phyloP scores from a whole-genome alignment of 2,888 invertebrate species.

The Mesorhabditis spiculigera region DNA sequence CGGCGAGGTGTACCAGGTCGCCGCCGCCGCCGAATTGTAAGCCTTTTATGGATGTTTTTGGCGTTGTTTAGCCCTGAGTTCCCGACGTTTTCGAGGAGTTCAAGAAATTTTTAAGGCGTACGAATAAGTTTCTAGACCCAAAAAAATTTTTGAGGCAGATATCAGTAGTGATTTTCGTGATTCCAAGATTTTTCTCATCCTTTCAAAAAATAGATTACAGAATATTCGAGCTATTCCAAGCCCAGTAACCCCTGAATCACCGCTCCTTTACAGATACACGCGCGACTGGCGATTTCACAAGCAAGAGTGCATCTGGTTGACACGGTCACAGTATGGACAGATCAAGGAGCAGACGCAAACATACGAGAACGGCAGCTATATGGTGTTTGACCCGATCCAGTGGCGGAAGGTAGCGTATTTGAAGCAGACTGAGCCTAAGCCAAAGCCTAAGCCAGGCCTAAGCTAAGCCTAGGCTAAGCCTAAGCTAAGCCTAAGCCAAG shows the following conservation, averaged over 20 bases:
- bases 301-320: conserved; percentile 79
- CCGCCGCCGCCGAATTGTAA: conserved; percentile 73
- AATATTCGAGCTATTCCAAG: too few species aligned
- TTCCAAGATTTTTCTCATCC: neutral
- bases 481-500: neutral
- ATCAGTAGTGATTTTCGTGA: neutral
- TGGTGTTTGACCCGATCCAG: conserved; percentile 96
- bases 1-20: conserved; percentile 93
- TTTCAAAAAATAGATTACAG: too few species aligned
- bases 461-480: neutral
- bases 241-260: neutral
- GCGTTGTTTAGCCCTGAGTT: neutral
- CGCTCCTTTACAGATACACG: conserved; percentile 73
- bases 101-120: too few species aligned
- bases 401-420: conserved; percentile 81
- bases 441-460: too few species aligned
- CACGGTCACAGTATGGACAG: conserved; percentile 50
- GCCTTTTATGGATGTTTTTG: conserved; percentile 16
- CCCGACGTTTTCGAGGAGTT: too few species aligned
- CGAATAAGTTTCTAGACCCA: too few species aligned
- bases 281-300: conserved; percentile 99
- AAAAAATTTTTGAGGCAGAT: too few species aligned
- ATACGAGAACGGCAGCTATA: conserved; percentile 97
- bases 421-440: neutral
- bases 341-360: conserved; percentile 80